Conservation (phyloP, 2,113 vertebrate genomes). For the Hylia prasina region DNA sequence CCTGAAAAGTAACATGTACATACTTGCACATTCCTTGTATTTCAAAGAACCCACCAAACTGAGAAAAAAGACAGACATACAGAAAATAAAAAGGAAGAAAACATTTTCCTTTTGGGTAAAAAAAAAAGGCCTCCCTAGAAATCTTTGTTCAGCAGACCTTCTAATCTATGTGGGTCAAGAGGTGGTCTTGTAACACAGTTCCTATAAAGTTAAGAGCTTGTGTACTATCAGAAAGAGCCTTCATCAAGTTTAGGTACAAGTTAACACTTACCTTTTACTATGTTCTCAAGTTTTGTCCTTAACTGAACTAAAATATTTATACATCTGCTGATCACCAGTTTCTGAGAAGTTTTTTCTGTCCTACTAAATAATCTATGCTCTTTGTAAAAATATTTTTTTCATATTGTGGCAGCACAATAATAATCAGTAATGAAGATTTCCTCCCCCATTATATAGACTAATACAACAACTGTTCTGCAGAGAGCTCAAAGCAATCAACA, state of each 20-base stretch:
- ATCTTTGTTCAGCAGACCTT: not conserved
- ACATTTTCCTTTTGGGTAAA: not conserved
- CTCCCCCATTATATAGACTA: not conserved
- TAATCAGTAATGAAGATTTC: not conserved
- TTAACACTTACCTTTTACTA: not conserved
- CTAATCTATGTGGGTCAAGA: not conserved
- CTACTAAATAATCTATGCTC: not conserved
- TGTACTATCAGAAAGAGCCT: not conserved
- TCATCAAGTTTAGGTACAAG: not conserved
- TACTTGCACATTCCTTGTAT: not conserved
- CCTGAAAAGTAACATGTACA: not conserved
- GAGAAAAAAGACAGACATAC: not conserved
- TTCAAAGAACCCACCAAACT: not conserved
- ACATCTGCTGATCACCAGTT: not conserved
- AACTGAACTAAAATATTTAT: not conserved
- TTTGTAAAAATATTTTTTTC: not conserved
- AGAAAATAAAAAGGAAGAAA: not conserved
- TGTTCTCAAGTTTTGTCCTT: not conserved
- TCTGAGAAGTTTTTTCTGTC: not conserved
- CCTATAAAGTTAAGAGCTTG: not conserved
- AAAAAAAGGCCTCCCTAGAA: not conserved
- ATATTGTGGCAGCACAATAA: not conserved
- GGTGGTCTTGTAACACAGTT: not conserved
- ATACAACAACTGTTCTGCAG: not conserved
- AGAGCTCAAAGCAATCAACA: not conserved